phyloP scores from a whole-genome alignment of 2,888 invertebrate genomes.

The Scaptodrosophila latifasciaeformis region DNA sequence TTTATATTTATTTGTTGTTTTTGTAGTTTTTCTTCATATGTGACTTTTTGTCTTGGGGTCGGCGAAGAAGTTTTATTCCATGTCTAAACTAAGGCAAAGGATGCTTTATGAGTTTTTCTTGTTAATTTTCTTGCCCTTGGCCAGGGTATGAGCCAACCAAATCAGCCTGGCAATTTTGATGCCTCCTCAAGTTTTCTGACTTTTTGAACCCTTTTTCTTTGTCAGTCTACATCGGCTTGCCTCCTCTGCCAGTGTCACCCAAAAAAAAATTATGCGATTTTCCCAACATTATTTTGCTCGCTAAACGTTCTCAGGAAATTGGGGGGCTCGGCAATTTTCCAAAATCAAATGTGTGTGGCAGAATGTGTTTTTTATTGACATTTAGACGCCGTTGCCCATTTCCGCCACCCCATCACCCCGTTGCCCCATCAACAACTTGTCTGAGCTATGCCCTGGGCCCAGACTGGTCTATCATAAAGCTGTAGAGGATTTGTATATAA shows the following conservation, averaged over 20 bases:
- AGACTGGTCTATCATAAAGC: slow-evolving; percentile 54
- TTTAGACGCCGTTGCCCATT: slow-evolving; percentile 51
- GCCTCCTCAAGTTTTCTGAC: slow-evolving; percentile 30
- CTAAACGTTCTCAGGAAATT: slow-evolving; percentile 58
- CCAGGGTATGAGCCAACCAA: slow-evolving; percentile 15
- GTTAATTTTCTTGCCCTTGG: slow-evolving; percentile 28
- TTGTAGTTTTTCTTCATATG: slow-evolving; percentile 15
- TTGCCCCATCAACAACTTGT: slow-evolving; percentile 61
- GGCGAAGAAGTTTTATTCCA: too few species aligned
- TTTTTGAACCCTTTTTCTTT: slow-evolving; percentile 20
- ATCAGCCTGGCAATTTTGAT: background rate
- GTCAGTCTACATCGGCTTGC: slow-evolving; percentile 32
- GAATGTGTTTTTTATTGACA: slow-evolving; percentile 64
- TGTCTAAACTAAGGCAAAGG: background rate
- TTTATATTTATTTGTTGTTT: slow-evolving; percentile 18
- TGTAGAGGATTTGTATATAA: slow-evolving; percentile 57
- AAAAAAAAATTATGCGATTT: slow-evolving; percentile 72
- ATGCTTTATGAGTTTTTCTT: slow-evolving; percentile 16
- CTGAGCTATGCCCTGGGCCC: slow-evolving; percentile 13
- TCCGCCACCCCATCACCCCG: too few species aligned
- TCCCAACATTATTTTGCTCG: slow-evolving; percentile 67
- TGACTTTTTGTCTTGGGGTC: background rate
- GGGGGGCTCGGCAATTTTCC: slow-evolving; percentile 54
- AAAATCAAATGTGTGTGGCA: slow-evolving; percentile 16
- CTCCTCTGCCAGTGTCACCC: too few species aligned